phyloP scores from a whole-genome alignment of 2,888 invertebrate species.

The Temnothorax ravouxi region DNA sequence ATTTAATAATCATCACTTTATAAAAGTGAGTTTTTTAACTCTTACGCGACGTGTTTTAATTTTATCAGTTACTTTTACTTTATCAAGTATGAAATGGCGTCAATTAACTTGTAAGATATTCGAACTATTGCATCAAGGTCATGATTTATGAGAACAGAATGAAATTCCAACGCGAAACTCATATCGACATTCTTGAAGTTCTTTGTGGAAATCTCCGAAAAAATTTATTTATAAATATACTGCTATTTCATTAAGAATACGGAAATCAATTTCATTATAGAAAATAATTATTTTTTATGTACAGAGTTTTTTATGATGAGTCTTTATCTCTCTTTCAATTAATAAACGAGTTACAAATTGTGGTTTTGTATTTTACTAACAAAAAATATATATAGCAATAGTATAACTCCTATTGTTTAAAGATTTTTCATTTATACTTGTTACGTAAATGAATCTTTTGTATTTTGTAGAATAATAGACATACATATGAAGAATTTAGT shows the following conservation, averaged over 20 bases:
- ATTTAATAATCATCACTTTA: constrained; percentile 8
- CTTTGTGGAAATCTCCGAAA: constrained; percentile 7
- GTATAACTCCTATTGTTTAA: no score
- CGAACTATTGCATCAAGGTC: constrained; percentile 19
- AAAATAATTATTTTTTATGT: neutral
- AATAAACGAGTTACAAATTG: no score
- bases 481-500: no score
- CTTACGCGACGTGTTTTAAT: neutral
- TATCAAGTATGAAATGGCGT: neutral
- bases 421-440: no score
- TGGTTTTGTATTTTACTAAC: no score
- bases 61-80: neutral
- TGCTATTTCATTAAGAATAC: neutral
- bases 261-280: neutral
- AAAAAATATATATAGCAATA: no score
- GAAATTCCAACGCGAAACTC: constrained; percentile 76
- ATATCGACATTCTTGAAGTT: constrained; percentile 61
- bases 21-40: neutral
- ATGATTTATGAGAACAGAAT: constrained; percentile 52
- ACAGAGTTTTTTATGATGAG: neutral
- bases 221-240: constrained; percentile 47
- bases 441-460: no score
- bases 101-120: constrained; percentile 10
- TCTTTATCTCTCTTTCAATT: neutral
- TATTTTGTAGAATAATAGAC: no score